Conservation (phyloP, 2,113 vertebrate genomes). For the Nannobrachium achirus region DNA sequence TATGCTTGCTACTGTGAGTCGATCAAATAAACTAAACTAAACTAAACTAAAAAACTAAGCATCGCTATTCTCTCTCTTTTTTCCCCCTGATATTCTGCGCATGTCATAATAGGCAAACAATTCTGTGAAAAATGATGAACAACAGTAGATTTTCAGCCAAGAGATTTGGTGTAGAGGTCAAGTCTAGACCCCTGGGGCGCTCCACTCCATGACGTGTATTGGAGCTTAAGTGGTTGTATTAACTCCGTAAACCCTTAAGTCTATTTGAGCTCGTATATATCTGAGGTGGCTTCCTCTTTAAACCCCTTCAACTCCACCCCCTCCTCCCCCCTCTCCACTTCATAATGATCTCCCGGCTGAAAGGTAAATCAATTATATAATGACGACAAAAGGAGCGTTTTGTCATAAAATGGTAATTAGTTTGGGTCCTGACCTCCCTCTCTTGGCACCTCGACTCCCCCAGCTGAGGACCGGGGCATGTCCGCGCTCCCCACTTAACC, state of each 20-base stretch:
- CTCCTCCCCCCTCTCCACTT: slow-evolving; percentile 51
- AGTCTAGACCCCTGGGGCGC: too few species aligned
- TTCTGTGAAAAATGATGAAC: too few species aligned
- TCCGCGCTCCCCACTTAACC: slow-evolving; percentile 96
- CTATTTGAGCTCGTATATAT: slow-evolving; percentile 37
- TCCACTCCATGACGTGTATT: too few species aligned
- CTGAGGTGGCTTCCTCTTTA: slow-evolving; percentile 43
- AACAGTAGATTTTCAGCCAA: too few species aligned
- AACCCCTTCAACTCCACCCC: slow-evolving; percentile 40
- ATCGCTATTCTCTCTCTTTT: too few species aligned
- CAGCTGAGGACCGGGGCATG: slow-evolving; percentile 94
- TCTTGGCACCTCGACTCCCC: slow-evolving; percentile 87
- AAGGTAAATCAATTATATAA: slow-evolving; percentile 86
- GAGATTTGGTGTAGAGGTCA: too few species aligned
- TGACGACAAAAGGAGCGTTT: slow-evolving; percentile 82
- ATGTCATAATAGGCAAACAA: too few species aligned
- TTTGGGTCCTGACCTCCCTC: slow-evolving; percentile 90
- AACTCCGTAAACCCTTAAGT: slow-evolving; percentile 14
- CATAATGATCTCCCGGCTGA: slow-evolving; percentile 79
- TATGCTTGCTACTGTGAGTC: too few species aligned
- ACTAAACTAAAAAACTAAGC: too few species aligned
- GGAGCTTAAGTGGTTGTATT: not conserved
- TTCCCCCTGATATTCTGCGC: too few species aligned
- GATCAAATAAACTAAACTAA: too few species aligned
- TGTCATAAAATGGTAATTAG: slow-evolving; percentile 84